These are phyloP conservation scores for Coreius guichenoti DNA, from an alignment of 2,797 vertebrate genomes.

Conservation along the genomic window DNA sequence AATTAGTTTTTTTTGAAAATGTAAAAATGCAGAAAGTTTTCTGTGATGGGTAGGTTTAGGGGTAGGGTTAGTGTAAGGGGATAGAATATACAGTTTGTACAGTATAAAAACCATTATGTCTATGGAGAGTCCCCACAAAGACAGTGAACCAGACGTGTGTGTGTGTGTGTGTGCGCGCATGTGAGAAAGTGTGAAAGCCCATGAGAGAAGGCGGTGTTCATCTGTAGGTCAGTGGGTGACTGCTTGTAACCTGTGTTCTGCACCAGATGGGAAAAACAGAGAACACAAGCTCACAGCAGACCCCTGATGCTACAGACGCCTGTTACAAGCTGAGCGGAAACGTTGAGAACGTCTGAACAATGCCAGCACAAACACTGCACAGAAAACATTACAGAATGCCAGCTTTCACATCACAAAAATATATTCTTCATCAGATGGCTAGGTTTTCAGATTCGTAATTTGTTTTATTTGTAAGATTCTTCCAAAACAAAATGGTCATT, in stretches of 20 bases:
- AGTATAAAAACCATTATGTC: no score
- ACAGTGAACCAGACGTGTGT: no score
- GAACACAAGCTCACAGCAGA: conserved; percentile 51
- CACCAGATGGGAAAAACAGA: conserved; percentile 70
- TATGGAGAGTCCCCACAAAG: no score
- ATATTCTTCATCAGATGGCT: conserved; percentile 3
- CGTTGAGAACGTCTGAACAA: conserved; percentile 31
- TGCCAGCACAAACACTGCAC: conserved; percentile 15
- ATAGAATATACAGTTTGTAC: no score
- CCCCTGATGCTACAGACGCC: conserved; percentile 57
- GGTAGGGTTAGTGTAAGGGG: no score
- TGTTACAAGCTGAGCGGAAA: conserved; percentile 64
- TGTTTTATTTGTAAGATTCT: conserved; percentile 3
- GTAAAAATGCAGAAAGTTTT: no score
- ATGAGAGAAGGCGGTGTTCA: conserved; percentile 42
- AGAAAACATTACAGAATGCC: conserved; percentile 7
- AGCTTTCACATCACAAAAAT: not conserved
- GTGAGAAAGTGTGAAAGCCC: conserved; percentile 37
- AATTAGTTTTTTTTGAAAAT: no score
- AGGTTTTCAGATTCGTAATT: not conserved
- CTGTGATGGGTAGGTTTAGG: no score
- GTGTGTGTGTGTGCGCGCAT: not conserved
- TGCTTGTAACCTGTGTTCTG: conserved; percentile 65
- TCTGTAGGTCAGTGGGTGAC: conserved; percentile 30
- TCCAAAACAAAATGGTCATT: not conserved